Evolutionary conservation across 2,113 vertebrate species (phyloP).

Genomic region (Bagarius yarrelli): DNA sequence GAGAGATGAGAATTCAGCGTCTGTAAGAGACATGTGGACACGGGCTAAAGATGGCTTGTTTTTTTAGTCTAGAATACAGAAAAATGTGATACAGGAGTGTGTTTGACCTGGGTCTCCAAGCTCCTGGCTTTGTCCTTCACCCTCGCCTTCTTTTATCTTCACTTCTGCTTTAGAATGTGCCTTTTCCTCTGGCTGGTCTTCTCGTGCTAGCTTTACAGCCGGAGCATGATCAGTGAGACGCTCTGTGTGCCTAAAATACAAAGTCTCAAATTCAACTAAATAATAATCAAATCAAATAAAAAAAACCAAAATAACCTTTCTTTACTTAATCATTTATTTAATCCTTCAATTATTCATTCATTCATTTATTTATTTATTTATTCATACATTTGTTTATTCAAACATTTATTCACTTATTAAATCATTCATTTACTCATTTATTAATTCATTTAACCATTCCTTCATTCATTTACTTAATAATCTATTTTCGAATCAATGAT

Average conservation of each 20-base stretch:
- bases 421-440: no score
- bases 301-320: no score
- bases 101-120: slow-evolving; percentile 46
- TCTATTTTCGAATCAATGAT: no score
- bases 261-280: no score
- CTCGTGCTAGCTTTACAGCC: slow-evolving; percentile 29
- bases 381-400: background rate
- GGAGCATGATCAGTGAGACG: background rate
- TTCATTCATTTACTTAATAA: no score
- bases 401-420: no score
- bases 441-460: no score
- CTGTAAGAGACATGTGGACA: slow-evolving; percentile 50
- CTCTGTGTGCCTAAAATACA: background rate
- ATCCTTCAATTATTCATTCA: no score
- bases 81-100: background rate
- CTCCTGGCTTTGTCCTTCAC: slow-evolving; percentile 21
- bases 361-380: no score
- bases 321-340: no score
- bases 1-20: slow-evolving; percentile 61
- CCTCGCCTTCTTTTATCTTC: slow-evolving; percentile 2
- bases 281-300: no score
- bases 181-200: slow-evolving; percentile 9
- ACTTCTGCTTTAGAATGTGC: background rate
- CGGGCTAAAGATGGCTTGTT: background rate
- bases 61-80: background rate